Evolutionary conservation across 2,113 vertebrate genomes (phyloP).

Genomic region (Cryptoleucopteryx plumbea): DNA sequence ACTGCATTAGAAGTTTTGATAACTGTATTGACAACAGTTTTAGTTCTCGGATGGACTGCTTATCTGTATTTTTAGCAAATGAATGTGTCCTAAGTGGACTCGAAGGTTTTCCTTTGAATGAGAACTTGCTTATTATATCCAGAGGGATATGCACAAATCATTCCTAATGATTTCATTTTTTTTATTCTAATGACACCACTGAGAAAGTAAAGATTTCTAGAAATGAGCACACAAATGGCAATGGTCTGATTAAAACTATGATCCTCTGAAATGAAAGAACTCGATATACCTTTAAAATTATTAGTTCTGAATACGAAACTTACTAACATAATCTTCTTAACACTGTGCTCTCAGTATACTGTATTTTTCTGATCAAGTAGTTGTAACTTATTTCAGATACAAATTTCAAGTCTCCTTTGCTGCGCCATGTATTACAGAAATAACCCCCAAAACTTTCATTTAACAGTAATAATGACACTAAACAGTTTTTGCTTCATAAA

Average conservation of each 20-base stretch:
- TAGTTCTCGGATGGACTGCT: not conserved
- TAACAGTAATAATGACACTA: not conserved
- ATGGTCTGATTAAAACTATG: not conserved
- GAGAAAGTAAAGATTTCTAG: not conserved
- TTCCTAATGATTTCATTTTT: not conserved
- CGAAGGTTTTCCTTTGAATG: not conserved
- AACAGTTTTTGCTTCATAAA: not conserved
- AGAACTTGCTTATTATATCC: not conserved
- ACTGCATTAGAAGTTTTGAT: not conserved
- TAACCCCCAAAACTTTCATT: not conserved
- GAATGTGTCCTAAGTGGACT: not conserved
- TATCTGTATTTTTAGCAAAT: not conserved
- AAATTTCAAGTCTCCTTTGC: not conserved
- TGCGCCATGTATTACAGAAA: not conserved
- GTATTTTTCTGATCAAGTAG: not conserved
- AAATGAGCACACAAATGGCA: not conserved
- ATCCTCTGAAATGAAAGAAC: not conserved
- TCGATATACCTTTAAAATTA: not conserved
- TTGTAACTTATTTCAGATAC: not conserved
- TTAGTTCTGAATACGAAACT: not conserved
- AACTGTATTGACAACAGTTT: not conserved
- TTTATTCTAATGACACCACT: not conserved
- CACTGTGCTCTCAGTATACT: fast-evolving
- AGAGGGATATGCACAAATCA: not conserved
- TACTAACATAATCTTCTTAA: not conserved